Conservation (phyloP, 1,140 invertebrate species). For the Listronotus bonariensis region DNA sequence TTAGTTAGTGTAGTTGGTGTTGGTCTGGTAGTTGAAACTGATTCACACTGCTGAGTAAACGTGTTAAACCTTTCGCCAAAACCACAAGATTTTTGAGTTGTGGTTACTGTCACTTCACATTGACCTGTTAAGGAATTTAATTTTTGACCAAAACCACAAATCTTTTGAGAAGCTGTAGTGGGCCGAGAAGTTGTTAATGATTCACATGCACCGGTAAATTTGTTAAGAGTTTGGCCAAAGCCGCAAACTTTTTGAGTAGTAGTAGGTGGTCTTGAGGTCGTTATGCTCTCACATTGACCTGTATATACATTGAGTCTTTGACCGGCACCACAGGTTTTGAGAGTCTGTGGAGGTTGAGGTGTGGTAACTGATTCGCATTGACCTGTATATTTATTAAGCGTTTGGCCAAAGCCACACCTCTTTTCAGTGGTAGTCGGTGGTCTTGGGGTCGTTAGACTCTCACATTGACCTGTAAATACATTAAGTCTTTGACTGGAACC, state of each 20-base stretch:
- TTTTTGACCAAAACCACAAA: neutral
- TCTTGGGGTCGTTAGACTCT: slow-evolving; percentile 1
- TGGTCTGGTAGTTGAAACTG: neutral
- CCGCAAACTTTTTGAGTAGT: slow-evolving; percentile 12
- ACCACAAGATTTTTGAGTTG: neutral
- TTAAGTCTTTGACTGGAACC: slow-evolving; percentile 6
- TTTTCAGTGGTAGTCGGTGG: neutral
- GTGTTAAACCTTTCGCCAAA: slow-evolving; percentile 21
- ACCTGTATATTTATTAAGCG: neutral
- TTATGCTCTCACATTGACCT: slow-evolving; percentile 6
- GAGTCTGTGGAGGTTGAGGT: neutral
- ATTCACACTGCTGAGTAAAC: neutral
- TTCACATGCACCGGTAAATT: neutral
- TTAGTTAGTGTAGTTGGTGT: neutral
- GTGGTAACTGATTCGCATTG: slow-evolving; percentile 7
- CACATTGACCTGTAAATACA: slow-evolving; percentile 16
- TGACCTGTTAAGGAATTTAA: neutral
- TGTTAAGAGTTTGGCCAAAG: neutral
- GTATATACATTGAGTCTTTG: slow-evolving; percentile 15
- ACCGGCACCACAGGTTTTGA: slow-evolving; percentile 22
- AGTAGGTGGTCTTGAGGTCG: slow-evolving; percentile 7
- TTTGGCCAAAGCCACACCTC: slow-evolving; percentile 6
- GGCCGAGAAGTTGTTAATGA: neutral
- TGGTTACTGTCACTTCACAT: neutral
- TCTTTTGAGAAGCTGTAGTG: neutral